Evolutionary conservation across 2,113 vertebrate genomes (phyloP).

Genomic region (Marcusenius ussheri): DNA sequence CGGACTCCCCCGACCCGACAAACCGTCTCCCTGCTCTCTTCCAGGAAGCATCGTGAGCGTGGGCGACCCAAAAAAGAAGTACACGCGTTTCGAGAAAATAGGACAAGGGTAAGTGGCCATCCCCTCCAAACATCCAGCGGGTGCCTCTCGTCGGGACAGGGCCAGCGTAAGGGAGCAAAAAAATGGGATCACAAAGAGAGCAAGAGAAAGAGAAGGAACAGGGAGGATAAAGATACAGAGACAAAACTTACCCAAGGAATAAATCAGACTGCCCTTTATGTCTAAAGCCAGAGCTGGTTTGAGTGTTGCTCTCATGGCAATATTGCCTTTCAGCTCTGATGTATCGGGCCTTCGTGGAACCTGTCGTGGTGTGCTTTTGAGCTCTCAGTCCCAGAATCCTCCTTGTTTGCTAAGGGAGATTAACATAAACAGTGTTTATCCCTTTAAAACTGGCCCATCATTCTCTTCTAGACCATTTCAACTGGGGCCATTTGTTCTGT

Average conservation of each 20-base stretch:
- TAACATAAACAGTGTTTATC: neutral
- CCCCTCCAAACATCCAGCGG: neutral
- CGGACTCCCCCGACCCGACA: constrained; percentile 25
- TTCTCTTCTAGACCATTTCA: neutral
- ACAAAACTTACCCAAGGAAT: constrained; percentile 43
- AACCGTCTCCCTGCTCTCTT: constrained; percentile 25
- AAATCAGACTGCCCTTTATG: constrained; percentile 14
- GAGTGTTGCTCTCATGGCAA: neutral
- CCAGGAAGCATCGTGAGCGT: constrained; percentile 95
- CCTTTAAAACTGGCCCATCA: neutral
- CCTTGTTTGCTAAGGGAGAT: neutral
- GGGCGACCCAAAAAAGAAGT: constrained; percentile 97
- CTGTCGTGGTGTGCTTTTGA: neutral
- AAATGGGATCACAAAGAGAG: neutral
- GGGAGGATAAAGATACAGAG: constrained; percentile 1
- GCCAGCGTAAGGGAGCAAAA: constrained; percentile 22
- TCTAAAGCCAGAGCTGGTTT: neutral
- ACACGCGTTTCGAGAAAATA: constrained; percentile 98
- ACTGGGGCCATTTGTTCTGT: neutral
- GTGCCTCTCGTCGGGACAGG: neutral
- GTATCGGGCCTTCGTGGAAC: neutral
- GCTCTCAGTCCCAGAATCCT: neutral
- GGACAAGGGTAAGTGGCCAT: constrained; percentile 84
- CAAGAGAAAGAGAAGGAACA: constrained; percentile 4
- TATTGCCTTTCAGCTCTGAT: neutral